Percentiles rank a stretch among this genome's conserved stretches.
Evolutionary conservation across 2,113 vertebrate species (phyloP).

Genomic region (Triplophysa rosa): DNA sequence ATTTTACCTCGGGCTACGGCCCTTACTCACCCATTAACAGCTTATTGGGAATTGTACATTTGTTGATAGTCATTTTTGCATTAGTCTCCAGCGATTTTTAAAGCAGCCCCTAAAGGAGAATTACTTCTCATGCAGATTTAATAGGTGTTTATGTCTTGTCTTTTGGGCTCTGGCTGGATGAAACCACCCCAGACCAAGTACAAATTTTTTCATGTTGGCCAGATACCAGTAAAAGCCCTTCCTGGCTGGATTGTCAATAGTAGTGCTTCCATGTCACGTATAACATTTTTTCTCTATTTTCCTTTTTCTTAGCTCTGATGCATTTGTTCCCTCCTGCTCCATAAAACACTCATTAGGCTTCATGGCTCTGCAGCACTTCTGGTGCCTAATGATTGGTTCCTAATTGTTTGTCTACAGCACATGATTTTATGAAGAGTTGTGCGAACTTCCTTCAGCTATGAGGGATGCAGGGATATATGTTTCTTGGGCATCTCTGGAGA

Average conservation of each 20-base stretch:
- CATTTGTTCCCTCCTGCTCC: constrained; percentile 18
- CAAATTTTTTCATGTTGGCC: background rate
- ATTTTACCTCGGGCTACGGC: background rate
- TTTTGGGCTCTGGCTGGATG: background rate
- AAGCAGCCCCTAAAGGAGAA: constrained; percentile 21
- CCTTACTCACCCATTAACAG: constrained; percentile 6
- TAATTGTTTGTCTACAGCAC: constrained; percentile 17
- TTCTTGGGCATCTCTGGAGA: constrained; percentile 3
- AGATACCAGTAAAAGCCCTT: constrained; percentile 21
- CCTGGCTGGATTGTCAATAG: constrained; percentile 11
- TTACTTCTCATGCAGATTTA: background rate
- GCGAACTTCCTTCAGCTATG: background rate
- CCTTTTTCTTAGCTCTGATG: background rate
- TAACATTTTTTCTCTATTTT: constrained; percentile 4
- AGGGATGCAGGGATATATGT: background rate
- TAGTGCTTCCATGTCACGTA: constrained; percentile 10
- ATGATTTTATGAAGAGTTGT: background rate
- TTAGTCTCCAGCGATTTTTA: constrained; percentile 21
- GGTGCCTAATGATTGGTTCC: constrained; percentile 23
- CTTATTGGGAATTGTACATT: background rate
- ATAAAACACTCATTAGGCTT: constrained; percentile 40
- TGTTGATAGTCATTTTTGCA: constrained; percentile 14
- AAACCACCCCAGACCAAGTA: background rate
- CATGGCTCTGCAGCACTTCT: background rate
- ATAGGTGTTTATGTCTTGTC: background rate